These are phyloP conservation scores for Otis tarda DNA, from an alignment of 2,113 vertebrate species.

Conservation along the genomic window DNA sequence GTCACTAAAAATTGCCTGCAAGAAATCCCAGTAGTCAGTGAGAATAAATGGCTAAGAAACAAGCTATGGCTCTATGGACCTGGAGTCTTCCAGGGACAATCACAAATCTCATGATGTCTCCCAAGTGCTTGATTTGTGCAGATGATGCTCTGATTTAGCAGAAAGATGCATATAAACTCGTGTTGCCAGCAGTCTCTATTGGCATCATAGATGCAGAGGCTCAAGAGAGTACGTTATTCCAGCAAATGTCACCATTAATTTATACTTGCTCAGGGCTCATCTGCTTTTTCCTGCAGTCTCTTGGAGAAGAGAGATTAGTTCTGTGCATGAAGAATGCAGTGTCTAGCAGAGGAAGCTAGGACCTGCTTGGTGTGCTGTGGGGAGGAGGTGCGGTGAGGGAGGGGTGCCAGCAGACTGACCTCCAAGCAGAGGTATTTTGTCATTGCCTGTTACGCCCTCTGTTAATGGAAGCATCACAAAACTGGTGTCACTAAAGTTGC, in stretches of 20 bases:
- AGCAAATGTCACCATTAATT: constrained; percentile 54
- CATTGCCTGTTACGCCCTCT: background rate
- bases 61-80: background rate
- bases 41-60: constrained; percentile 9
- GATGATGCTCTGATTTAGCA: constrained; percentile 46
- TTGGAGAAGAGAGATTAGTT: background rate
- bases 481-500: background rate
- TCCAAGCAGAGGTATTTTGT: background rate
- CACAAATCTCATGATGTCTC: constrained; percentile 46
- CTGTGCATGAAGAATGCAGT: background rate
- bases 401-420: background rate
- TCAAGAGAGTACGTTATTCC: constrained; percentile 31
- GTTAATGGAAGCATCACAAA: background rate
- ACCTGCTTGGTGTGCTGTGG: background rate
- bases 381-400: background rate
- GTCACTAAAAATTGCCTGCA: constrained; percentile 2
- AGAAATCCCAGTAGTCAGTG: background rate
- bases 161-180: constrained; percentile 7
- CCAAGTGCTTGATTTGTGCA: constrained; percentile 47
- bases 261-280: constrained; percentile 30
- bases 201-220: constrained; percentile 20
- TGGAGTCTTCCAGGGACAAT: background rate
- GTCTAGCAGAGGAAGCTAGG: background rate
- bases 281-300: constrained; percentile 10
- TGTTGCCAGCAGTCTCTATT: background rate